Evolutionary conservation across 2,888 invertebrate genomes (phyloP).

Genomic region (Lamellibrachia satsuma): DNA sequence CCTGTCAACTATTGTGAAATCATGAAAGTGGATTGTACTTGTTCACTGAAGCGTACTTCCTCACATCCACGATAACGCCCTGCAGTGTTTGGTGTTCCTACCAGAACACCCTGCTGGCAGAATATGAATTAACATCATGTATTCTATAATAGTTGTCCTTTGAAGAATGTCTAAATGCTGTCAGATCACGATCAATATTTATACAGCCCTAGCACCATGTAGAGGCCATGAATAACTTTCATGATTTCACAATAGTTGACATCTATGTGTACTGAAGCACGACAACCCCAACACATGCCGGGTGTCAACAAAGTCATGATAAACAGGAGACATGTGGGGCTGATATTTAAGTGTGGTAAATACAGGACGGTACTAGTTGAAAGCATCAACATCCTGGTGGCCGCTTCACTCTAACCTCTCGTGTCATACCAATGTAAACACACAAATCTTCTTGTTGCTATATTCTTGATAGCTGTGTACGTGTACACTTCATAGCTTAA

Average conservation of each 20-base stretch:
- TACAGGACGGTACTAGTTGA: background rate
- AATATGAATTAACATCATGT: background rate
- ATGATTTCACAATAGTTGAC: conserved; percentile 10
- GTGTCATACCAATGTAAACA: background rate
- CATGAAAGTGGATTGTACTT: background rate
- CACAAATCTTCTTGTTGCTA: background rate
- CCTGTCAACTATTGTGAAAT: too few species aligned
- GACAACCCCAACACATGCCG: background rate
- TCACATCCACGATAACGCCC: background rate
- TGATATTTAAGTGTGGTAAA: background rate
- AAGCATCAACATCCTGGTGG: background rate
- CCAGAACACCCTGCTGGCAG: background rate
- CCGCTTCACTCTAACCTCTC: background rate
- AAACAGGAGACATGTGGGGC: background rate
- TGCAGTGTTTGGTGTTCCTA: background rate
- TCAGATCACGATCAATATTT: background rate
- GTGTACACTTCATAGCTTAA: background rate
- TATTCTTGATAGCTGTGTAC: too few species aligned
- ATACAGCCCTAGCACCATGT: background rate
- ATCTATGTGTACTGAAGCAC: background rate
- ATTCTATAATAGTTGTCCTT: background rate
- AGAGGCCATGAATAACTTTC: background rate
- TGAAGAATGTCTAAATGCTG: background rate
- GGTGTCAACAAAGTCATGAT: background rate
- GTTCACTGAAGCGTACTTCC: background rate